Evolutionary conservation across 2,797 vertebrate genomes (phyloP), one percentile per base, ranked within the genome.

Genomic region (Limosa lapponica): DNA sequence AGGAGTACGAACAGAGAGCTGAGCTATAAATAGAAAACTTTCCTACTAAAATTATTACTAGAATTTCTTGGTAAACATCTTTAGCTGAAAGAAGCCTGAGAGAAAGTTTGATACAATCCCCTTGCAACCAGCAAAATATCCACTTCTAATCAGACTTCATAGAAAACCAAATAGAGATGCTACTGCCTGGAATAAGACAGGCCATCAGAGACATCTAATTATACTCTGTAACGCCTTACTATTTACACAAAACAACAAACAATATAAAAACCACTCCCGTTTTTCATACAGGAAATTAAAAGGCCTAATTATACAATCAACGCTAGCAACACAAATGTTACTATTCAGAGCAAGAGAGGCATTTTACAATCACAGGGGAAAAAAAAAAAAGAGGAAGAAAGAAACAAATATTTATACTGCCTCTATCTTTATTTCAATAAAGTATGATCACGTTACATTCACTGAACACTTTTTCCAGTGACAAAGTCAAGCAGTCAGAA

Each of bases 221-320:
- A 95, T 10, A 54, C n/a, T 62, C 58, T 1, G 4, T 22, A 92
- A 77, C 72, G 82, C 62, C 95, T 90, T 4, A 44, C 48, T 91
- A 67, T 84, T 95, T 93, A 93, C 66, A 90, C 73, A 82, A 72
- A 94, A 89, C 58, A 92, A 80, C 39, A 59, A 82, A 36, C 58
- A 62, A 65, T 67, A 87, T 57, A 88, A 89, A 90, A 94, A 37
- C 10, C 62, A 82, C 70, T 72, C 94, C 80, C 19, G 36, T 79
- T 94, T 93, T 93, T 92, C 55, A 75, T 64, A 79, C 39, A 87
- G 80, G 66, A 95, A 95, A 93, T 94, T 91, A 94, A 94, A 96
- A 94, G 36, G 51, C 11, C 10, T 64, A 81, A 94, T 93, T 95
- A 87, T 27, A 80, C 52, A 79, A 82, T 88, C 85, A 95, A 77